Percentiles rank a stretch among this genome's conserved stretches.
These are phyloP conservation scores for Tigriopus japonicus DNA, from an alignment of 1,140 invertebrate genomes.

Conservation along the genomic window DNA sequence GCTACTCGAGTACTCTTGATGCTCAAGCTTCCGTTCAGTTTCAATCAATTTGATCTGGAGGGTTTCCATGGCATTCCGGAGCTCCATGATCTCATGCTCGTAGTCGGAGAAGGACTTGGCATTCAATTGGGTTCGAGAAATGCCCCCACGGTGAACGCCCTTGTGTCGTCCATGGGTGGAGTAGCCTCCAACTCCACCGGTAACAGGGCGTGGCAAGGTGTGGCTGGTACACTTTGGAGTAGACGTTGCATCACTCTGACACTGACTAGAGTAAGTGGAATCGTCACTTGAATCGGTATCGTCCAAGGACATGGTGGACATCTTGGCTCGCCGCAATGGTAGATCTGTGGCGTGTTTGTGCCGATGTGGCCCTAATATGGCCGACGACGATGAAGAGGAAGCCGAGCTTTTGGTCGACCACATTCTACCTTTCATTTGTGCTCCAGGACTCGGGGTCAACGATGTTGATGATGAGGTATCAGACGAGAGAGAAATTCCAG, in stretches of 20 bases:
- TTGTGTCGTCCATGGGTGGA: not conserved
- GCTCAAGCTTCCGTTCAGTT: constrained; percentile 14
- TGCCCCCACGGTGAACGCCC: no score
- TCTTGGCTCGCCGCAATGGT: not conserved
- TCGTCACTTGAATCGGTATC: constrained; percentile 4
- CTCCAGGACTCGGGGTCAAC: not conserved
- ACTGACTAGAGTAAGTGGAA: constrained; percentile 10
- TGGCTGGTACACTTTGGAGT: not conserved
- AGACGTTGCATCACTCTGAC: not conserved
- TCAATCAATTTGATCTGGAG: constrained; percentile 12
- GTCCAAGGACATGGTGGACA: constrained; percentile 11
- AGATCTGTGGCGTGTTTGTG: not conserved
- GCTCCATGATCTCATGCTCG: constrained; percentile 7
- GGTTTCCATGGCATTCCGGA: constrained; percentile 9
- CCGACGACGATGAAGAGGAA: not conserved
- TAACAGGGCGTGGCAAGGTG: not conserved
- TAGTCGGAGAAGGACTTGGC: constrained; percentile 8
- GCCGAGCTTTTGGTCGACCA: not conserved
- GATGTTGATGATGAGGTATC: not conserved
- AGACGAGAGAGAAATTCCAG: not conserved
- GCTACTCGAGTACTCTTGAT: not conserved
- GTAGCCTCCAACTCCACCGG: no score
- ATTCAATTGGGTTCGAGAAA: not conserved
- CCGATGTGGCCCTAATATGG: not conserved
- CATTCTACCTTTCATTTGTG: no score